Base-by-base conservation (phyloP, 2,113 vertebrate species). In the Urocynchramus pylzowi region DNA sequence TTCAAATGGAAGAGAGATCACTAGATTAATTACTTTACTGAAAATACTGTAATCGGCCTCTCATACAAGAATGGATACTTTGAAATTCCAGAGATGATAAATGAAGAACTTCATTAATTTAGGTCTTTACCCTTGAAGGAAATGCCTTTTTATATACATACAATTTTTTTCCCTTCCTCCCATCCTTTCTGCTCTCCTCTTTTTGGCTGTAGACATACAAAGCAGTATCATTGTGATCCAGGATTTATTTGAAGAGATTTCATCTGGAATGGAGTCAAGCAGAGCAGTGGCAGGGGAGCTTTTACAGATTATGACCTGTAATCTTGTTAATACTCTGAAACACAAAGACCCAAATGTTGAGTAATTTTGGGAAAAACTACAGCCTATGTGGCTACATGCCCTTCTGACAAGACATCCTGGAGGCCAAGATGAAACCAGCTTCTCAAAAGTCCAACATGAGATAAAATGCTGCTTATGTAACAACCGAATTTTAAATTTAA, bases 261-360 rank as follows among this genome's bases (percentile, higher is more conserved):
- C 97, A 98, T 97, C 97, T 98, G 97, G 98, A 98, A 98, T 93
- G 97, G 96, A 97, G 95, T 98, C 98, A 95, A 98, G 95, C 96
- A 94, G 97, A 95, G 97, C 80, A 90, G 93, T 97, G 69, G 95
- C 97, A 97, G 97, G 97, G 97, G 97, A 97, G 97, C 97, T 97
- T 97, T 98, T 97, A 96, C 92, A 98, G 97, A 98, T 97, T 98
- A 98, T 93, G 97, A 97, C 96, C 97, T 92, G 70, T 98, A 98
- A 98, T 98, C 97, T 98, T 93, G n/a, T 97, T 98, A 98, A 98
- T 98, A 94, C 97, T 96, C 93, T 91, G 96, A 96, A 97, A 97
- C 81, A 98, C 97, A 97, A 98, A 98, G 95, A 97, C 98, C 68
- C 21, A 30, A 96, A 97, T 91, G 96, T 74, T 95, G 95, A 89